Conservation (phyloP, 2,888 invertebrate genomes). For the Drosophila anceps region DNA sequence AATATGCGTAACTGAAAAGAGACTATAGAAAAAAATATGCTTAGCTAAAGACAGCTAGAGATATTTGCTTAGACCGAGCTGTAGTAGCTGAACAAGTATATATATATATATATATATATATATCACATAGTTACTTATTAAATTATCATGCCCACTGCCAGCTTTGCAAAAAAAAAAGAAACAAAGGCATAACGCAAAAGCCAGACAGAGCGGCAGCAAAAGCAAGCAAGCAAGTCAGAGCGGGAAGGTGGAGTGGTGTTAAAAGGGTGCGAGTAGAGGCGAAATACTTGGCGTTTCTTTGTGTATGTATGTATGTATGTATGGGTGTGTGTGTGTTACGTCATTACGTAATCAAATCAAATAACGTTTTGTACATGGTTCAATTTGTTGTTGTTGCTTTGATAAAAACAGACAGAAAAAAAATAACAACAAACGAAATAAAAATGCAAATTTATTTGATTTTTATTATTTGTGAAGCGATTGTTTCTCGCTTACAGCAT, state of each 20-base stretch:
- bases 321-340: constrained; percentile 56
- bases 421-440: constrained; percentile 23
- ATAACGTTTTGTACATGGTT: constrained; percentile 73
- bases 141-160: constrained; percentile 1
- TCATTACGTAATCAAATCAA: constrained; percentile 77
- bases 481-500: constrained; percentile 62
- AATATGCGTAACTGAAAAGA: not conserved
- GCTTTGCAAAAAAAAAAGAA: constrained; percentile 3
- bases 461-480: constrained; percentile 64
- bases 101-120: not conserved
- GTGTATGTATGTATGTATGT: not conserved
- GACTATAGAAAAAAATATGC: too few species aligned
- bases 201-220: constrained; percentile 34
- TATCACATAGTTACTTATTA: not conserved
- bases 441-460: constrained; percentile 70
- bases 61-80: not conserved
- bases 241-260: not conserved
- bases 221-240: not conserved
- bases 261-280: constrained; percentile 3
- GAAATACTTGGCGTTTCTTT: not conserved
- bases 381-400: constrained; percentile 51
- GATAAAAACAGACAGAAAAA: constrained; percentile 14
- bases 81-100: not conserved
- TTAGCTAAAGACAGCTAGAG: too few species aligned
- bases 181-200: constrained; percentile 35